Base-by-base conservation (phyloP, 1,140 invertebrate genomes). In the Solenopsis fugax region DNA sequence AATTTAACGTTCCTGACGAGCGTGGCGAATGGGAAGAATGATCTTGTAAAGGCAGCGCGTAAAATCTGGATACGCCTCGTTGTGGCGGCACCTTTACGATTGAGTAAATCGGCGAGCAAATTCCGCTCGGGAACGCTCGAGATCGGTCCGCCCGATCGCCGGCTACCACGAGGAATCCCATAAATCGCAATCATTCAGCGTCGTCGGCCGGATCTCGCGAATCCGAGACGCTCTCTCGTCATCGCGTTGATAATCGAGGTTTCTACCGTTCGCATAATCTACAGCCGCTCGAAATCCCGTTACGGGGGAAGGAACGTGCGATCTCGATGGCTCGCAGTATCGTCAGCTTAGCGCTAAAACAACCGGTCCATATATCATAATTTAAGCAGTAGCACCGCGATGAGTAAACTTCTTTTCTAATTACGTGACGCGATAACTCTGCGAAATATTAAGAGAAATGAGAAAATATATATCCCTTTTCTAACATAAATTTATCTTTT, bases 151-250 rank as follows among this genome's bases (percentile, higher is more conserved):
- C 29, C 69, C 52, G 84, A 88, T 88, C 52, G 64, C 16, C 67
- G 34, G 41, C 54, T 60, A 58, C n/a, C 29, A 54, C 77, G 60
- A 72, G 48, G 24, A 86, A 76, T 80, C 52, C 60, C 75, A 86
- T 88, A 88, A 88, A 89, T 89, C 60, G 88, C 64, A 62, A 89
- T 88, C 82, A 86, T 89, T 87, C 86, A 71, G 34, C 69, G 21
- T 56, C 21, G 29, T n/a, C 34, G 12, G 50, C 24, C 58, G 45
- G 85, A 67, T 52, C 41, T 71, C 67, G 64, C 45, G 80, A 72
- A 88, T 45, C 10, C 18, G 73, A 54, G 48, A 45, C 54, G 29
- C 29, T 45, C 10, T 77, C 62, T 88, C 85, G 54, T 88, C 60
- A 76, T 87, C 69, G 37, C 16, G 16, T 50, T 72, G 71, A 86